Evolutionary conservation across 2,888 invertebrate species (phyloP).

Genomic region (Exephanes ischioxanthus): DNA sequence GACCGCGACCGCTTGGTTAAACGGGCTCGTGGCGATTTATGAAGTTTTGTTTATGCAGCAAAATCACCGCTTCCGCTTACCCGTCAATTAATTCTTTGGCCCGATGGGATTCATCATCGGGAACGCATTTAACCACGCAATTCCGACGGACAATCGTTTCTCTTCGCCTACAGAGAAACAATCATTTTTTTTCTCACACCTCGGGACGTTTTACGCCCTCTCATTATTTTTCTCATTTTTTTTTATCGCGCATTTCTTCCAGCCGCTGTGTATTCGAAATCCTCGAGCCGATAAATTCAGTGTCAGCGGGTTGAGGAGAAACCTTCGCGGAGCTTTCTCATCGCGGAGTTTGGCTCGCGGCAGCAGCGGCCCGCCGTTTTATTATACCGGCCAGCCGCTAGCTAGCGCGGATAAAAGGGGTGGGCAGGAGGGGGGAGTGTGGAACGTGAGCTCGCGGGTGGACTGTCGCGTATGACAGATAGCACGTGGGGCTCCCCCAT

Average conservation of each 20-base stretch:
- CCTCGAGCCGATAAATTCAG: conserved; percentile 50
- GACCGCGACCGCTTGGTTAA: not conserved
- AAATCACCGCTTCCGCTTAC: not conserved
- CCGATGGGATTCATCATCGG: too few relatives aligned
- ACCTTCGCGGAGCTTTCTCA: conserved; percentile 46
- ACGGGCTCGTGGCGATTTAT: not conserved
- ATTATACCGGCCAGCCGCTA: conserved; percentile 27
- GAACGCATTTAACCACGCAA: too few relatives aligned
- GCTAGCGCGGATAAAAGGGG: not conserved
- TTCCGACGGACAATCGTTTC: not conserved
- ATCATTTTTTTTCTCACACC: not conserved
- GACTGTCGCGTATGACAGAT: conserved; percentile 63
- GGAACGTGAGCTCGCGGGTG: conserved; percentile 33
- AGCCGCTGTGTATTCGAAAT: conserved; percentile 30
- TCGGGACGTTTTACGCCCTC: not conserved
- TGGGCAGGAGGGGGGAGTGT: not conserved
- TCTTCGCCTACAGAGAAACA: not conserved
- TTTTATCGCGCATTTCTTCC: not conserved
- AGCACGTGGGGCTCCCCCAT: conserved; percentile 41
- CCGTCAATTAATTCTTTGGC: too few relatives aligned
- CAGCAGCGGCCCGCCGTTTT: conserved; percentile 31
- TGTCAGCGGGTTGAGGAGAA: conserved; percentile 20
- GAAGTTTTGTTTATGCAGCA: not conserved
- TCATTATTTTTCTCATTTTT: not conserved
- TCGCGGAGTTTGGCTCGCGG: conserved; percentile 53